Evolutionary conservation across 2,888 invertebrate genomes (phyloP).

Genomic region (Caenorhabditis imperialis): DNA sequence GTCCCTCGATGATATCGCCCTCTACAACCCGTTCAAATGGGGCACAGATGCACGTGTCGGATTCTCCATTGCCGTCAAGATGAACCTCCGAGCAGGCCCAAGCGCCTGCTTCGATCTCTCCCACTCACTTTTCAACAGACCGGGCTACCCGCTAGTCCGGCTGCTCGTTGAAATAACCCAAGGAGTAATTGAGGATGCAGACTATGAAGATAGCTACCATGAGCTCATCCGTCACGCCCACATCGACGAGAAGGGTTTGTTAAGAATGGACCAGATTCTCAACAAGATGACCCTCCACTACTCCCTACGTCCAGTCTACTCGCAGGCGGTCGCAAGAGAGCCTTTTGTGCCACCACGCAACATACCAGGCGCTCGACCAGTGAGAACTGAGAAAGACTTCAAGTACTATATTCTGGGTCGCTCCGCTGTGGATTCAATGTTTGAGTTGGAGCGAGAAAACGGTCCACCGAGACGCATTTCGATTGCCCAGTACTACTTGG

Average conservation of each 20-base stretch:
- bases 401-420: not conserved
- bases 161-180: conserved; percentile 12
- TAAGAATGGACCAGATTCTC: not conserved
- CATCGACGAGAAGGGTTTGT: not conserved
- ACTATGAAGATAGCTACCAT: conserved; percentile 1
- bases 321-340: not conserved
- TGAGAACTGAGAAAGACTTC: not conserved
- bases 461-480: not conserved
- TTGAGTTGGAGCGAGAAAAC: not conserved
- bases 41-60: conserved; percentile 23
- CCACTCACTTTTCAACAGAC: conserved; percentile 19
- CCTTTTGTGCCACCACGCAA: not conserved
- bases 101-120: conserved; percentile 17
- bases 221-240: accelerated
- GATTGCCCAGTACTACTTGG: conserved; percentile 5
- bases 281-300: not conserved
- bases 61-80: conserved; percentile 8
- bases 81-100: conserved; percentile 23
- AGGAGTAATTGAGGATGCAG: not conserved
- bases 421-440: not conserved
- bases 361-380: not conserved
- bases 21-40: not conserved
- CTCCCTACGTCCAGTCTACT: not conserved
- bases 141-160: conserved; percentile 16
- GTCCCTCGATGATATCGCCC: not conserved